Evolutionary conservation across 2,888 invertebrate genomes (phyloP).

Genomic region (Artemia sinica): DNA sequence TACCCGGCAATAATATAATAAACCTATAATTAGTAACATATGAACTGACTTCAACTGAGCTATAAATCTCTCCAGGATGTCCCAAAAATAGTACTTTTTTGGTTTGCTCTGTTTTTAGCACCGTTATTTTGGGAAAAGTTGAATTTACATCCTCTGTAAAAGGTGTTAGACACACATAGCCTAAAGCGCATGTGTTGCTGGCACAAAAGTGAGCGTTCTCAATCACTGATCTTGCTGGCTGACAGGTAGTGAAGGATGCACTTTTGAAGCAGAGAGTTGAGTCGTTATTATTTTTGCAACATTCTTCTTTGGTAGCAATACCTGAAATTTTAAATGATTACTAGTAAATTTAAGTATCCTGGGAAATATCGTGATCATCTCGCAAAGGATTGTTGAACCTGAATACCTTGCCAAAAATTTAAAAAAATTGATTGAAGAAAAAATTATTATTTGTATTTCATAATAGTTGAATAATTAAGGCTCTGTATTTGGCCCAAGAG

Average conservation of each 20-base stretch:
- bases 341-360: no score
- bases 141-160: background rate
- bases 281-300: background rate
- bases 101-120: background rate
- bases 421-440: no score
- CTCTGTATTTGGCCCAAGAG: no score
- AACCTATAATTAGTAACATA: background rate
- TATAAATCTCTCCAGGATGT: constrained; percentile 8
- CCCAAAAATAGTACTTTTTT: constrained; percentile 11
- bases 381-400: no score
- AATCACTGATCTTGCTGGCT: constrained; percentile 1
- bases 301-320: background rate
- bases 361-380: no score
- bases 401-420: no score
- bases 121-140: background rate
- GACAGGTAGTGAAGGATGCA: background rate
- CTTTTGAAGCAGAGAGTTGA: constrained; percentile 4
- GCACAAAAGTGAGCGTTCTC: background rate
- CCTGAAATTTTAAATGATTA: background rate
- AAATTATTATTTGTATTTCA: no score
- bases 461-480: no score
- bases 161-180: background rate
- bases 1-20: background rate
- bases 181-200: background rate
- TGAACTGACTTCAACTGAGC: background rate